phyloP scores from a whole-genome alignment of 2,888 invertebrate genomes.

The Hydrotaea cyrtoneurina region DNA sequence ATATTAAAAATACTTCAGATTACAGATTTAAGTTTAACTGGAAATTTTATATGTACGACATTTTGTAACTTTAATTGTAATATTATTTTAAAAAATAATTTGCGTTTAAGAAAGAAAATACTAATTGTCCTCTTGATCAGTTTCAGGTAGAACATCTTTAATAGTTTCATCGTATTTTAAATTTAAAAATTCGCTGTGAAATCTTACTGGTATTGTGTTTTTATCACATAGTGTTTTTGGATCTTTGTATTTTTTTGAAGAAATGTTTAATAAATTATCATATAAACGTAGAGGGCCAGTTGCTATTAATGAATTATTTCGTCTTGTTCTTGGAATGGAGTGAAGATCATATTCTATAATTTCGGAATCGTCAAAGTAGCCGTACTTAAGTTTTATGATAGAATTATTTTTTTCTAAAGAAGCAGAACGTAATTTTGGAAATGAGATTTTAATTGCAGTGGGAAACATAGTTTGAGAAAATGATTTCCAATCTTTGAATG shows the following conservation, averaged over 20 bases:
- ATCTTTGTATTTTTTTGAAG: background rate
- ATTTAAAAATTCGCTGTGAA: conserved; percentile 27
- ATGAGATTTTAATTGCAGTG: conserved; percentile 22
- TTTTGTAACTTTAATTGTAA: too few relatives aligned
- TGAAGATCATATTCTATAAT: conserved; percentile 20
- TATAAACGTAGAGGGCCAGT: conserved; percentile 6
- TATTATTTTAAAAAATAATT: too few relatives aligned
- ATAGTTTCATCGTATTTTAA: background rate
- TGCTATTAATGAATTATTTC: background rate
- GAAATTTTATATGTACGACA: too few relatives aligned
- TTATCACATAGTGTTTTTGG: conserved; percentile 29
- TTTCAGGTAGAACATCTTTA: too few relatives aligned
- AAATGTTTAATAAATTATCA: conserved; percentile 25
- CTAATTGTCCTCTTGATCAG: too few relatives aligned
- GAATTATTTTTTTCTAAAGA: conserved; percentile 1
- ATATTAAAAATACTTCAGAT: too few relatives aligned
- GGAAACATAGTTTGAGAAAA: conserved; percentile 33
- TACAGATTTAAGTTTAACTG: too few relatives aligned
- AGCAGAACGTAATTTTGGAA: conserved; percentile 28
- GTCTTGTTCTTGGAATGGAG: conserved; percentile 25
- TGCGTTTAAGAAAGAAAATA: too few relatives aligned
- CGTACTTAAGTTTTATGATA: conserved; percentile 3
- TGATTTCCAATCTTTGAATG: conserved; percentile 37
- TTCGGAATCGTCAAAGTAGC: conserved; percentile 9
- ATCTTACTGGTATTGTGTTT: conserved; percentile 22